A percentile compares a stretch with the other conserved stretches of the same genome.
Evolutionary conservation across 2,797 vertebrate genomes (phyloP).

Genomic region (Hirundo rustica): DNA sequence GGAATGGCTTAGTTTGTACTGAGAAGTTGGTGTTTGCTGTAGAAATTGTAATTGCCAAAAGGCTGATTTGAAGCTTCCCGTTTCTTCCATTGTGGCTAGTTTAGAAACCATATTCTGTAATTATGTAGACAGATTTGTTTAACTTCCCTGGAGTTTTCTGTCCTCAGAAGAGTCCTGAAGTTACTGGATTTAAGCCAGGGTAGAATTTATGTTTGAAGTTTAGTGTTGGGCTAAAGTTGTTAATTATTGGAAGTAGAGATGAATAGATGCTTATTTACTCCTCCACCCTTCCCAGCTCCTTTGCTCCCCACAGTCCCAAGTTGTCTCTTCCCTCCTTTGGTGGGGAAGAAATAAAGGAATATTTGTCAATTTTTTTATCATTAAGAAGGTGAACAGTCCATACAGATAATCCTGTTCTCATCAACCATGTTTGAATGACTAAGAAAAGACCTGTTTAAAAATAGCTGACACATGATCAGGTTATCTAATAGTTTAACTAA

Average conservation of each 20-base stretch:
- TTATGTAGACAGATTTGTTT: background rate
- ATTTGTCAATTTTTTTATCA: background rate
- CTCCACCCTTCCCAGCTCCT: rapidly evolving
- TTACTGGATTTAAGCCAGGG: background rate
- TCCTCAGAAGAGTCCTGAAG: background rate
- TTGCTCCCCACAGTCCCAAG: background rate
- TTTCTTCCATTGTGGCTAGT: background rate
- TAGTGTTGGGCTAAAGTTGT: background rate
- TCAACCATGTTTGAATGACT: background rate
- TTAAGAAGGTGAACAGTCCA: background rate
- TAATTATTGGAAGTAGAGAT: background rate
- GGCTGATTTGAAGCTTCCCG: background rate
- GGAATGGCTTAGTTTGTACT: background rate
- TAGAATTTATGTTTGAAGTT: background rate
- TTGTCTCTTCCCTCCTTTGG: background rate
- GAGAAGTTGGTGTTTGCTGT: background rate
- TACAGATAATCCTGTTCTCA: background rate
- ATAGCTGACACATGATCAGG: background rate
- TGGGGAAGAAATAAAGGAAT: background rate
- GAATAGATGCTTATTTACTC: background rate
- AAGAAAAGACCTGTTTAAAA: background rate
- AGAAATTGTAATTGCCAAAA: background rate
- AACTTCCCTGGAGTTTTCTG: background rate
- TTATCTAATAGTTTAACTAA: slow-evolving; percentile 6
- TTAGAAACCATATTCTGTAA: background rate